A percentile compares a stretch with the other conserved stretches of the same genome.
phyloP scores from a whole-genome alignment of 2,113 vertebrate genomes.

The Synodontis membranacea region DNA sequence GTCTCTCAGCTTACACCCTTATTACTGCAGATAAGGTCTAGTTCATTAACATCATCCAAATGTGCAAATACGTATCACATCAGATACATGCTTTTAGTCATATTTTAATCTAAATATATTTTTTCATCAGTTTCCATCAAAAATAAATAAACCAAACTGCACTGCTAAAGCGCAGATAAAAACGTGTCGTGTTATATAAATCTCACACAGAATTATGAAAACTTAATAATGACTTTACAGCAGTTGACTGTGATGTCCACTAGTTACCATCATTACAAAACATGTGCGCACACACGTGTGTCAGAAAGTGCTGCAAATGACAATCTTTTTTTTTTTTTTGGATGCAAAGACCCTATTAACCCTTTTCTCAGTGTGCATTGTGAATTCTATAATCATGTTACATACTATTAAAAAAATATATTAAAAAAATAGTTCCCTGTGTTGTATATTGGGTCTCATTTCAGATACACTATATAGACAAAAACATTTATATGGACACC shows the following conservation, averaged over 20 bases:
- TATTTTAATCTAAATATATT: background rate
- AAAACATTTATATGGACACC: no score
- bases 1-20: background rate
- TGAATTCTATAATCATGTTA: background rate
- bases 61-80: background rate
- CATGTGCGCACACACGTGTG: background rate
- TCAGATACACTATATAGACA: no score
- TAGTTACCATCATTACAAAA: background rate
- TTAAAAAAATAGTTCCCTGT: background rate
- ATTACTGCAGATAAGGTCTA: background rate
- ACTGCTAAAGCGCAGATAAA: background rate
- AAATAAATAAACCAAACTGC: background rate
- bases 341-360: background rate
- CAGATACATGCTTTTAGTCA: background rate
- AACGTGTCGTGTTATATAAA: background rate
- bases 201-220: no score
- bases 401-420: no score
- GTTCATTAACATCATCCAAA: background rate
- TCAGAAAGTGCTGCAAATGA: no score
- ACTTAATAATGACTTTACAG: background rate
- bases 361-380: background rate
- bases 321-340: background rate
- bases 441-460: background rate
- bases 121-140: background rate
- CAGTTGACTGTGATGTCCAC: background rate